Conservation (phyloP, 2,113 vertebrate genomes). For the Pyrgilauda ruficollis region DNA sequence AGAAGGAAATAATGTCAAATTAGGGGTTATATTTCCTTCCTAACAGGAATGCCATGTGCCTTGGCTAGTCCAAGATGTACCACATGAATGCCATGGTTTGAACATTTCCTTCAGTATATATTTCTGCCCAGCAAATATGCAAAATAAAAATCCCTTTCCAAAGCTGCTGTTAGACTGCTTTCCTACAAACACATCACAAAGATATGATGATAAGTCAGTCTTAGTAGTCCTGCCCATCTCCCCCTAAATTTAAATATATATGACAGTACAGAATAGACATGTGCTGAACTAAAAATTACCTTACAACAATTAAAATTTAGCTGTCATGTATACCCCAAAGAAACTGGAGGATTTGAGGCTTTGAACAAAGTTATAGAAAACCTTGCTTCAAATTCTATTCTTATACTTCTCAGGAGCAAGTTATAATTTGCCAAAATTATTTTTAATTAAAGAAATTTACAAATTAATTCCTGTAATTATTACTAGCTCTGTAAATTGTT, state of each 20-base stretch:
- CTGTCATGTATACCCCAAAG: neutral
- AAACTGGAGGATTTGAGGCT: neutral
- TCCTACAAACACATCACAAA: neutral
- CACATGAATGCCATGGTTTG: neutral
- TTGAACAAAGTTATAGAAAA: neutral
- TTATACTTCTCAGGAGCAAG: neutral
- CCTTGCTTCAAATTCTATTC: neutral
- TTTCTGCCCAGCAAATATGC: neutral
- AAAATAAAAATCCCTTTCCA: neutral
- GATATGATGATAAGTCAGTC: neutral
- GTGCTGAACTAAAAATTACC: neutral
- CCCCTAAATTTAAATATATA: neutral
- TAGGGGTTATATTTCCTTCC: neutral
- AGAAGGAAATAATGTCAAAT: constrained; percentile 10
- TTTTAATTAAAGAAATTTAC: constrained; percentile 34
- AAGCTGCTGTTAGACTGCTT: neutral
- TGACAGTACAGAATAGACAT: neutral
- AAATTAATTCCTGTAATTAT: constrained; percentile 23
- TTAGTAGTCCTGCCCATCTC: neutral
- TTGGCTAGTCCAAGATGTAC: neutral
- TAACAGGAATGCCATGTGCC: neutral
- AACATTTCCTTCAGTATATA: neutral
- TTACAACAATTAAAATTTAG: neutral
- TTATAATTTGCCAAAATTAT: neutral
- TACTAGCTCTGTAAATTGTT: constrained; percentile 12